Base-by-base conservation (phyloP, 2,113 vertebrate genomes). In the Sinocyclocheilus grahami region DNA sequence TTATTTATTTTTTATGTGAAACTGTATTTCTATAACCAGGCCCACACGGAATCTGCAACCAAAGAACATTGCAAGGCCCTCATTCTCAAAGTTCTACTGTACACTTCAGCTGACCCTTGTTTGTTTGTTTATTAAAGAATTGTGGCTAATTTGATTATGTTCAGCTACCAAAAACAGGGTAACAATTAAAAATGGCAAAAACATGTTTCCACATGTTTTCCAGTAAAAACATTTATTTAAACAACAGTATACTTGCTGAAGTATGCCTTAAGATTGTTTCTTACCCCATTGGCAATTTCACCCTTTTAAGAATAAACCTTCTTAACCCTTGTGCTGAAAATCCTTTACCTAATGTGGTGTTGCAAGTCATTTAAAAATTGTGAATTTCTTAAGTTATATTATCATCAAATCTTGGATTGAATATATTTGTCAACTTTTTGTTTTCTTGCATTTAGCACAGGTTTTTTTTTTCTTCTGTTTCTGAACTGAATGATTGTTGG, bases 1-100 rank as follows among this genome's bases (percentile, higher is more conserved):
- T 60, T 91, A 86, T 92, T 67, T 9, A 22, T 60, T 87, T 92
- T 92, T 93, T 78, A 89, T 93, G 91, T 85, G 83, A 87, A 89
- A 87, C 62, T 84, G 58, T 42, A 80, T 48, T 82, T n/a, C 16
- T 67, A 48, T 67, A 22, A 67, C 24, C 79, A 67, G 79, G 79
- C 79, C 79, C 79, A 82, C 60, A 82, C 42, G n/a, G 79, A 82
- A 82, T 82, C 79, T 82, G 60, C 42, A 65, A 27, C 9, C 13
- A 4, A 14, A 18, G 14, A 33, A 48, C 16, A 30, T 33, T 11
- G 7, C 16, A 67, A 33, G 30, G 46, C 42, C 74, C 12, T 22
- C 51, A 55, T 78, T 82, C 62, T 67, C 79, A 30, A 67, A 62
- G 55, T 82, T 82, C 4, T 78, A 78, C 76, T 78, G 76, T 67